Base-by-base conservation (phyloP, 1,140 invertebrate genomes). In the Portunus trituberculatus region DNA sequence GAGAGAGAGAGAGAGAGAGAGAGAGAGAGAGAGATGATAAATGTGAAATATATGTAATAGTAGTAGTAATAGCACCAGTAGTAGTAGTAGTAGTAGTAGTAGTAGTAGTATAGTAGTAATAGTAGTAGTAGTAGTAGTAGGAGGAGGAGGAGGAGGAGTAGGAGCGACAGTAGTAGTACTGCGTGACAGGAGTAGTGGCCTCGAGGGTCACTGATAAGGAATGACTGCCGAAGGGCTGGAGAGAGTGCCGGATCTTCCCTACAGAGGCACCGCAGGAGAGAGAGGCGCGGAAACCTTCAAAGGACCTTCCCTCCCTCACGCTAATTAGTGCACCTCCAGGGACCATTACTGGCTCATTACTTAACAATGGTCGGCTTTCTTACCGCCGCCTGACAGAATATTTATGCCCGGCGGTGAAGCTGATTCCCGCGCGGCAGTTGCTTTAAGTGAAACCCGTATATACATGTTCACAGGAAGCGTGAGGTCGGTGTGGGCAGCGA, bases 141-240 rank as follows among this genome's bases (percentile, higher is more conserved):
- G 83, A 84, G 83, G 83, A 84, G 83, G 83, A 84, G 83, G 83
- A 84, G 83, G 83, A 84, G 76, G 83, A n/a, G 20, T 4, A 20
- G 83, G 4, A 28, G 10, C 10, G 25, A 25, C 4, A n/a, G 83
- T 10, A 7, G 83, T 10, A 28, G 83, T 4, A 28, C 4, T 28
- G 25, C 14, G 84, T 39, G 84, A 28, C 31, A 0, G 31, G 39
- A 46, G 25, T 8, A 20, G 67, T 76, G 67, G 20, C 20, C 67
- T 25, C n/a, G n/a, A 76, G 67, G 25, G 3, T 8, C 20, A n/a
- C 10, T 76, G 25, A 76, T n/a, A 7, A n/a, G 67, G 67, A 7
- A 59, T 8, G 67, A 20, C 67, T 7, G 67, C 20, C 4, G 84
- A 46, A 46, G 29, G n/a, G 28, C 4, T 3, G 84, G 84, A 87